Percentiles rank a stretch among this genome's conserved stretches.
These are phyloP conservation scores for Camptogramma bilineatum DNA, from an alignment of 2,888 invertebrate species.

Conservation along the genomic window DNA sequence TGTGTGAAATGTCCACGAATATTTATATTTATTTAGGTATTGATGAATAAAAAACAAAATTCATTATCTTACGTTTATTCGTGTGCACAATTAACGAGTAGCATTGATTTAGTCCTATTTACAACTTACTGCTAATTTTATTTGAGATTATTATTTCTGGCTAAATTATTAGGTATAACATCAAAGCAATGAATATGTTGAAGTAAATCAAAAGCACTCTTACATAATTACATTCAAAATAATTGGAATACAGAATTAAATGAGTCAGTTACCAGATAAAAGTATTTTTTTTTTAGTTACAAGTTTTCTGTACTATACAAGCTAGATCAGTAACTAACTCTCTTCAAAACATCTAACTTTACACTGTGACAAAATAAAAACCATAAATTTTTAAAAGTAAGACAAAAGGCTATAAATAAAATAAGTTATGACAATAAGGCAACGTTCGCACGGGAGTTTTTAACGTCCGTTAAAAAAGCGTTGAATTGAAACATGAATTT, in stretches of 20 bases:
- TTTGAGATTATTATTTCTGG: slow-evolving; percentile 20
- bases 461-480: too few relatives aligned
- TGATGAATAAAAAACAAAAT: too few relatives aligned
- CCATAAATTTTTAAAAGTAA: too few relatives aligned
- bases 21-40: too few relatives aligned
- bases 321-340: too few relatives aligned
- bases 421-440: too few relatives aligned
- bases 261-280: neutral
- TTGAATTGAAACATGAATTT: too few relatives aligned
- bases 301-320: neutral
- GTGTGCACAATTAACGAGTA: slow-evolving; percentile 85
- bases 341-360: too few relatives aligned
- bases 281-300: neutral
- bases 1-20: too few relatives aligned
- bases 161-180: slow-evolving; percentile 25
- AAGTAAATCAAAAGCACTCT: neutral
- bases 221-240: neutral
- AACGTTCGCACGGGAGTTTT: too few relatives aligned
- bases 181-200: neutral
- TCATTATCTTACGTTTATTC: slow-evolving; percentile 68
- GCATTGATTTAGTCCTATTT: slow-evolving; percentile 69
- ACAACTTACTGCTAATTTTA: slow-evolving; percentile 63
- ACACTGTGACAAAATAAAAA: too few relatives aligned
- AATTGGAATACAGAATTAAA: neutral
- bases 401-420: too few relatives aligned